A percentile compares a stretch with the other conserved stretches of the same genome.
Evolutionary conservation across 2,113 vertebrate genomes (phyloP).

Genomic region (Psettodes erumei): DNA sequence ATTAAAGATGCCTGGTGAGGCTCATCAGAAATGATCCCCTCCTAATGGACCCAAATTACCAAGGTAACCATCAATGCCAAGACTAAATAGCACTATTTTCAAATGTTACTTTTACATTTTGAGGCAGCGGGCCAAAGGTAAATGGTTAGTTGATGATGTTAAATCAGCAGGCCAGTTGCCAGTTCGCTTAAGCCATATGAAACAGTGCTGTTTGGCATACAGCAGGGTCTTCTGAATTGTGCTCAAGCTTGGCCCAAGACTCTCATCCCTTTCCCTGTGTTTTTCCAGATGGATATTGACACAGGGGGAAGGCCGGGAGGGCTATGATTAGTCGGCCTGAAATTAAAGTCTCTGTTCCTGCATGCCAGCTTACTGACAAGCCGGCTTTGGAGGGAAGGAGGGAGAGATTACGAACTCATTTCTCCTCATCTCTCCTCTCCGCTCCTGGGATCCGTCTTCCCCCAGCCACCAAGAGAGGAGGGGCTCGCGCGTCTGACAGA

Average conservation of each 20-base stretch:
- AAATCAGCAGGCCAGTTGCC: conserved; percentile 26
- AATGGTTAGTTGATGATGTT: conserved; percentile 38
- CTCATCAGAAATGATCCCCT: conserved; percentile 35
- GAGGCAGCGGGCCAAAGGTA: conserved; percentile 19
- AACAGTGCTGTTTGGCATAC: conserved; percentile 44
- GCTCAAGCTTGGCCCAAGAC: conserved; percentile 21
- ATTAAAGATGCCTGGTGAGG: conserved; percentile 33
- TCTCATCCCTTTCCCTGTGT: conserved; percentile 38
- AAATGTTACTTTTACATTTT: conserved; percentile 29
- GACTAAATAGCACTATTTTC: conserved; percentile 10
- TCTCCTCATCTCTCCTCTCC: conserved; percentile 51
- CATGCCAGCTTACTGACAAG: conserved; percentile 63
- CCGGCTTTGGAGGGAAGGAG: conserved; percentile 44
- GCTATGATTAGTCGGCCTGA: conserved; percentile 60
- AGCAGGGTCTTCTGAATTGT: conserved; percentile 35
- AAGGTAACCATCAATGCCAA: conserved; percentile 17
- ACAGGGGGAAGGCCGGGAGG: conserved; percentile 30
- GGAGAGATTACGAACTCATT: conserved; percentile 63
- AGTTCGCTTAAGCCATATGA: conserved; percentile 1
- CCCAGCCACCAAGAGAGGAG: conserved; percentile 11
- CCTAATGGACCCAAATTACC: conserved; percentile 34
- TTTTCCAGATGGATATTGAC: conserved; percentile 70
- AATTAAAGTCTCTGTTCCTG: conserved; percentile 59
- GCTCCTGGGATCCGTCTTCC: conserved; percentile 12
- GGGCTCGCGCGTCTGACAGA: conserved; percentile 26